Base-by-base conservation (phyloP, 2,888 invertebrate genomes). In the Ashinkailepas kermadecensis region DNA sequence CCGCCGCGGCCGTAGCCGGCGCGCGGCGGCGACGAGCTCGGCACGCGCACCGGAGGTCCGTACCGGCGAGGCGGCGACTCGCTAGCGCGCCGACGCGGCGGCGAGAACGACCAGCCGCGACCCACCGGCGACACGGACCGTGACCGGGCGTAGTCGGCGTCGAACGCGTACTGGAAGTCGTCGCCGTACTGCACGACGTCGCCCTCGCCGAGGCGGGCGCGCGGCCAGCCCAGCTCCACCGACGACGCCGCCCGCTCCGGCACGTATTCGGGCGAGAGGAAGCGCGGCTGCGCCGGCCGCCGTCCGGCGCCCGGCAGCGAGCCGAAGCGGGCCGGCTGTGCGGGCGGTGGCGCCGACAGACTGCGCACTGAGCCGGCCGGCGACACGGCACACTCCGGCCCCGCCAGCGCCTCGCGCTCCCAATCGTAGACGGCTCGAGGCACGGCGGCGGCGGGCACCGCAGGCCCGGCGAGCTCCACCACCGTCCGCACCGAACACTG, bases 371-470 rank as follows among this genome's bases (percentile, higher is more conserved):
- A 54, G 57, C 12, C 65, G 90, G 87, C 95, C 94, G 0, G 95
- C 95, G 86, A 93, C 94, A n/a, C 86, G 91, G 92, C 0, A 7
- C 12, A 25, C 6, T 39, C 74, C 0, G 74, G 54, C 18, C 54
- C 54, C 21, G 54, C 74, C 39, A 23, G 21, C 1, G 54, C 74
- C 9, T 54, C 54, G 1, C 74, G 25, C 10, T 74, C 74, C 74
- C 74, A 74, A 1, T 18, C 2, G 21, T 74, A 74, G 8, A 74
- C 74, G 18, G 74, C 74, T 6, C 39, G 70, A 12, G 74, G 54
- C 18, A 54, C 74, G 8, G 6, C 74, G 13, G 13, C 54, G 7
- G 15, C 18, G 93, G 93, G 85, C 91, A 92, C 0, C 93, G 92
- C 18, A 65, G 12, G 82, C 81, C 58, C 83, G 83, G 65, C 82